Evolutionary conservation across 2,888 invertebrate species (phyloP), one percentile per base, ranked within the genome.

Genomic region (Emmelina monodactyla): DNA sequence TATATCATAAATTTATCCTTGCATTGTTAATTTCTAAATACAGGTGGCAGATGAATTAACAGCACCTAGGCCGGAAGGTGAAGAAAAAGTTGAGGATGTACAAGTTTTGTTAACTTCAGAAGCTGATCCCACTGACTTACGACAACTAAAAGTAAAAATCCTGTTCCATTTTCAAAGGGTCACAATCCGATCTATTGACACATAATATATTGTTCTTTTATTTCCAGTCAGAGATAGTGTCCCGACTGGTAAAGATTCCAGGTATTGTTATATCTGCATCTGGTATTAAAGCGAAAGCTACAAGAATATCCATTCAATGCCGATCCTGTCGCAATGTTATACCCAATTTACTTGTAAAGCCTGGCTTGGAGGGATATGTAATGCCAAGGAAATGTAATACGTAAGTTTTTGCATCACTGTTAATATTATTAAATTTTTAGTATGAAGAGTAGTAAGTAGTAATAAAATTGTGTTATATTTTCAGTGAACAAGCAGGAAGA

Each of bases 241-340:
- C 98, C 0, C 86, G 89, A 32, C 72, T 99, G 41, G 91, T 98
- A 1, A 97, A 97, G 82, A 89, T 99, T 40, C 92, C 94, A 32
- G 99, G 99, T 1, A 97, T 99, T 42, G 87, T 98, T 13, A 89
- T 98, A 37, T 89, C 96, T 33, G 94, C 97, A 0, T 93, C 97
- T 0, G 92, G 92, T 10, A 92, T 99, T 40, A 91, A 91, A 67
- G 91, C 97, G 0, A 99, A 99, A 67, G 98, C 98, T 0, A 96
- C 93, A 0, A 89, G 88, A 55, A 93, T 99, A 56, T 89, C 97
- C 0, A 91, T 99, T 39, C 97, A 98, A 73, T 99, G 99, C 59
- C 86, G 97, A 16, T 91, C 93, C 11, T 99, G 99, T 57, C 88
- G 91, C 48, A 94, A 90, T 56, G 84, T 93, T 3, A 88, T 97